Conservation (phyloP, 1,140 invertebrate species). For the Coboldia fuscipes region DNA sequence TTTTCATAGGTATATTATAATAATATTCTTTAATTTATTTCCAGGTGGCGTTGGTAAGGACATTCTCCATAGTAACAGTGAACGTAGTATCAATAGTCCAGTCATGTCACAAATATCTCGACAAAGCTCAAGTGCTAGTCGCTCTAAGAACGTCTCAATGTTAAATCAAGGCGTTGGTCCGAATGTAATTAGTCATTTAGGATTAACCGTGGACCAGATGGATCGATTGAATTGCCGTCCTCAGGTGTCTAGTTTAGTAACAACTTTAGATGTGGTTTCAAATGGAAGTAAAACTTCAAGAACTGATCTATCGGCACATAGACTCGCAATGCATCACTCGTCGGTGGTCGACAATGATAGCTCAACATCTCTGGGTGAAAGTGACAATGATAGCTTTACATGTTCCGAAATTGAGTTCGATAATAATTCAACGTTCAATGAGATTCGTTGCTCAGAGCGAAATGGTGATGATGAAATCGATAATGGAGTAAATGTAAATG, state of each 20-base stretch:
- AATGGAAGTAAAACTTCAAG: conserved; percentile 69
- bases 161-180: conserved; percentile 32
- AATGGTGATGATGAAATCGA: conserved; percentile 37
- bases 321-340: conserved; percentile 37
- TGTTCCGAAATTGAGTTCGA: conserved; percentile 97
- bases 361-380: conserved; percentile 69
- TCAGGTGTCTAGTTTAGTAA: conserved; percentile 69
- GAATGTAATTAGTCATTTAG: conserved; percentile 40
- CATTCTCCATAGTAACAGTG: conserved; percentile 66
- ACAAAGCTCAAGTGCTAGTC: conserved; percentile 54
- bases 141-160: too few species aligned
- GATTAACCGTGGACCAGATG: conserved; percentile 80
- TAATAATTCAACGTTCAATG: conserved; percentile 38
- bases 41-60: conserved; percentile 62
- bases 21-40: too few species aligned
- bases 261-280: conserved; percentile 78
- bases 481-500: conserved; percentile 23
- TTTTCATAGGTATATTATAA: too few species aligned
- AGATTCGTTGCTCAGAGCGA: conserved; percentile 46
- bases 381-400: conserved; percentile 91
- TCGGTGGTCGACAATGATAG: conserved; percentile 50
- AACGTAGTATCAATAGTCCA: conserved; percentile 70
- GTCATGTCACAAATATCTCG: conserved; percentile 76
- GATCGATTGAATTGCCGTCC: conserved; percentile 72
- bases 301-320: conserved; percentile 36